Evolutionary conservation across 2,797 vertebrate species (phyloP), one percentile per base, ranked within the genome.

Genomic region (Acanthurus tractus): DNA sequence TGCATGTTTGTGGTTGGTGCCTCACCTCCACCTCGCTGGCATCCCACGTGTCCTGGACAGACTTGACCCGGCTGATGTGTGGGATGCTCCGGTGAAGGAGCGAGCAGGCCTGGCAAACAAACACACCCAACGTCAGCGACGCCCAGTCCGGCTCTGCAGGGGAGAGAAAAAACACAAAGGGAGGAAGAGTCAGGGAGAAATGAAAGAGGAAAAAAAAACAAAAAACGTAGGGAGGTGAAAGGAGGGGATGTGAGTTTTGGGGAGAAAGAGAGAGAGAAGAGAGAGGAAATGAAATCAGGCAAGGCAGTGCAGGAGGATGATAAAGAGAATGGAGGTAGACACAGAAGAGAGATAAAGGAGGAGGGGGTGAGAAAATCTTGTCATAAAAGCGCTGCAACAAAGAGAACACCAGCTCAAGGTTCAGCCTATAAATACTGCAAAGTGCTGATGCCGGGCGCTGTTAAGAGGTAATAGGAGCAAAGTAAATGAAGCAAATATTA

Each of bases 91-190:
- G 96, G 87, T 99, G 98, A 79, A 98, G 96, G 66, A 97, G 96
- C 0, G 98, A 99, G 84, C 98, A 99, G 70, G 94, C 97, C 92
- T 98, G 93, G 88, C 98, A 99, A 81, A 99, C 94, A 84, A 99
- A 98, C 82, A 98, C 96, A 2, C 97, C 98, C 14, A 99, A 83
- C 59, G 96, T 97, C 86, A 98, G 93, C 1, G 98, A 99, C 0
- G 97, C 97, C 98, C 98, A 99, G 86, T 99, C 97, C 0, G 97
- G 96, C 85, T 97, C 98, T 99, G 94, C 12, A 63, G 68, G 62
- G 68, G 62, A 56, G 68, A 62, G 25, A 70, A 52, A 46, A 23
- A 53, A 25, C 40, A 25, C 42, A 6, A 4, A 50, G 8, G 10
- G 36, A 50, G 25, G 44, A 20, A 18, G 55, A 22, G 34, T 8